Evolutionary conservation across 2,113 vertebrate genomes (phyloP).

Genomic region (Spheniscus mendiculus): DNA sequence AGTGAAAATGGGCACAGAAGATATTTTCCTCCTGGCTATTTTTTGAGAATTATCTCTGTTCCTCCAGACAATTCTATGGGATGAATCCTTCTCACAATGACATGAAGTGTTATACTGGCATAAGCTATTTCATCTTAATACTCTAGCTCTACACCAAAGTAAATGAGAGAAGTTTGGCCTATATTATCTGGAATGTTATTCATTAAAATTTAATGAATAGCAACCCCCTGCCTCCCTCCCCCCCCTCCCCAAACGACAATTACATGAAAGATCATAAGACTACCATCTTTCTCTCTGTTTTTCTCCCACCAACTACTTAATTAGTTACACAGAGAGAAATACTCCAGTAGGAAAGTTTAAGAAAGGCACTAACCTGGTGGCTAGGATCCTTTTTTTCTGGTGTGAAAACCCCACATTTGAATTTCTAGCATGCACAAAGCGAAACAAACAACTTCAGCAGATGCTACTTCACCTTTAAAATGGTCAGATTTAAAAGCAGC

Average conservation of each 20-base stretch:
- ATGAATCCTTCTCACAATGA: not conserved
- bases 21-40: not conserved
- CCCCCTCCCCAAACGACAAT: not conserved
- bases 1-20: not conserved
- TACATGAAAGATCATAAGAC: not conserved
- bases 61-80: not conserved
- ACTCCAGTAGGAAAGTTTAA: not conserved
- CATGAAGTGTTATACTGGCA: not conserved
- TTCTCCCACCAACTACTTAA: not conserved
- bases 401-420: not conserved
- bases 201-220: not conserved
- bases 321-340: not conserved
- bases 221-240: not conserved
- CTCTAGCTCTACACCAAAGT: not conserved
- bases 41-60: not conserved
- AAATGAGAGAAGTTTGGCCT: not conserved
- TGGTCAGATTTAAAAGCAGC: not conserved
- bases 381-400: not conserved
- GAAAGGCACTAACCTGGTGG: not conserved
- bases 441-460: not conserved
- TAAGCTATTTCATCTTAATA: not conserved
- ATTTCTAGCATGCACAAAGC: not conserved
- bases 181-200: not conserved
- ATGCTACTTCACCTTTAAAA: not conserved
- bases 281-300: not conserved